phyloP scores from a whole-genome alignment of 2,113 vertebrate genomes.

The Passerina amoena region DNA sequence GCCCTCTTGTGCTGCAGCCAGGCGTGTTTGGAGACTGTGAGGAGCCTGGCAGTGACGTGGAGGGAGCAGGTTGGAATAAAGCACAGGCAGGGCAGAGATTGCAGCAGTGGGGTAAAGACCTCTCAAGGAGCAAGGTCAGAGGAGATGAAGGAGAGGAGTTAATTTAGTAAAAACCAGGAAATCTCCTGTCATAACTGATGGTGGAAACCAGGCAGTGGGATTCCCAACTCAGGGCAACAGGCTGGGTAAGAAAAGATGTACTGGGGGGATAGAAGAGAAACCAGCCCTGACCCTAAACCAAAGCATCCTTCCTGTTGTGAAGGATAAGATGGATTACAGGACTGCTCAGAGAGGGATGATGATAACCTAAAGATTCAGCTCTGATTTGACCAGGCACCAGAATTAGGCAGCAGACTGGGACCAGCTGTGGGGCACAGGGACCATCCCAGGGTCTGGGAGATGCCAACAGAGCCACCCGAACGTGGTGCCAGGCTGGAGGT shows the following conservation, averaged over 20 bases:
- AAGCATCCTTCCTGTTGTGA: not conserved
- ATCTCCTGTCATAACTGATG: not conserved
- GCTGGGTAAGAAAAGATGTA: not conserved
- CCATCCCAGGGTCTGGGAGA: not conserved
- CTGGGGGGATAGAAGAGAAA: not conserved
- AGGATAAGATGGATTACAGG: not conserved
- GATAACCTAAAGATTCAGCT: not conserved
- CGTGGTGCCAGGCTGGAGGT: not conserved
- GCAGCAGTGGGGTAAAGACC: not conserved
- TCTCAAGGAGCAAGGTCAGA: not conserved
- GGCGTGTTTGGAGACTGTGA: not conserved
- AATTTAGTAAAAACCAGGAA: not conserved
- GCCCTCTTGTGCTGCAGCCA: not conserved
- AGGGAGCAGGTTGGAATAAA: not conserved
- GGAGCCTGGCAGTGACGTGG: not conserved
- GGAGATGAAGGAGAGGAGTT: not conserved
- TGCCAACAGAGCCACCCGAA: not conserved
- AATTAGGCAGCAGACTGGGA: not conserved
- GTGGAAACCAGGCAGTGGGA: not conserved
- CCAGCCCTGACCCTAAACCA: not conserved
- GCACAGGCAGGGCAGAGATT: not conserved
- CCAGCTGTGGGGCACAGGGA: rapidly evolving
- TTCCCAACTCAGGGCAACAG: not conserved
- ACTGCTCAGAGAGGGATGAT: not conserved
- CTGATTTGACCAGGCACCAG: not conserved